A percentile compares a stretch with the other conserved stretches of the same genome.
phyloP scores from a whole-genome alignment of 2,113 vertebrate species.

The Ceyx melanurus region DNA sequence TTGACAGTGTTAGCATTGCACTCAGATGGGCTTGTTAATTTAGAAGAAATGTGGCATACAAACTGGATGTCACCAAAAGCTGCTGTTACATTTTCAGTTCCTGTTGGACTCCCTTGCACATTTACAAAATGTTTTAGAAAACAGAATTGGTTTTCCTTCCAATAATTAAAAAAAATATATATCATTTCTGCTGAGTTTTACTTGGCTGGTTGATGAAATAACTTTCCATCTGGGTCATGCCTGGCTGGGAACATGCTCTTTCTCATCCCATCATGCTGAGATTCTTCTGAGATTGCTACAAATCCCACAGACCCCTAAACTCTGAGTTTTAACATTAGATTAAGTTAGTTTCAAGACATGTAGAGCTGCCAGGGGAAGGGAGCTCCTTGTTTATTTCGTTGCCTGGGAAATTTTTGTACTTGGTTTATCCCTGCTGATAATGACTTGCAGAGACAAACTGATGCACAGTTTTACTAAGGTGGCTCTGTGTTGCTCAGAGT shows the following conservation, averaged over 20 bases:
- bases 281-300: background rate
- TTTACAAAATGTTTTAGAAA: background rate
- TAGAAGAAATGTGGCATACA: background rate
- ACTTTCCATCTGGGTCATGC: background rate
- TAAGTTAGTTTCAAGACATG: background rate
- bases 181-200: background rate
- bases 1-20: background rate
- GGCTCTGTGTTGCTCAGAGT: background rate
- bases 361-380: background rate
- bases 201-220: background rate
- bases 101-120: background rate
- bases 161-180: background rate
- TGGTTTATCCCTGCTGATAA: background rate
- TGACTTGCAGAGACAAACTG: background rate
- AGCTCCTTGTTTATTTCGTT: background rate
- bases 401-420: background rate
- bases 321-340: background rate
- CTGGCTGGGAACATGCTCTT: background rate
- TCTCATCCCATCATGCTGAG: background rate
- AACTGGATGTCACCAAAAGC: background rate
- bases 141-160: background rate
- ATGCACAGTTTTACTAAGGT: background rate
- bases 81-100: background rate
- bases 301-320: background rate
- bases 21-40: background rate